A percentile compares a stretch with the other conserved stretches of the same genome.
phyloP scores from a whole-genome alignment of 2,888 invertebrate species.

The Yponomeuta sedellus region DNA sequence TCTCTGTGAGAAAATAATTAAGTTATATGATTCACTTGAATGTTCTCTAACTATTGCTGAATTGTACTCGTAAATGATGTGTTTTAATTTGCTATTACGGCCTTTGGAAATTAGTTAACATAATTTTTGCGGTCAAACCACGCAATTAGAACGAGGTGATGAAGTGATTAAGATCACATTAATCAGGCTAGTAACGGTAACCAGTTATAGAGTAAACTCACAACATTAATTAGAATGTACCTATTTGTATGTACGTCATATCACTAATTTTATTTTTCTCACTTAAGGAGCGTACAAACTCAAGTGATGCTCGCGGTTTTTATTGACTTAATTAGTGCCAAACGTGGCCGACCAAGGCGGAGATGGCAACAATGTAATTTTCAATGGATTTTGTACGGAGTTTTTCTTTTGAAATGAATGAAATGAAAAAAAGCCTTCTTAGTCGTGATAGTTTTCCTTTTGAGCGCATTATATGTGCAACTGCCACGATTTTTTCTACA shows the following conservation, averaged over 20 bases:
- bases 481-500: no score
- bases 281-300: neutral
- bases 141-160: constrained; percentile 4
- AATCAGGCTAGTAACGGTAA: neutral
- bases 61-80: neutral
- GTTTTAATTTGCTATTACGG: constrained; percentile 8
- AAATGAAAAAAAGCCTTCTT: no score
- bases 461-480: no score
- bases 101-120: constrained; percentile 11
- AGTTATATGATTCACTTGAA: neutral
- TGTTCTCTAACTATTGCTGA: neutral
- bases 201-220: neutral
- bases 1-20: constrained; percentile 45
- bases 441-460: no score
- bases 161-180: constrained; percentile 7
- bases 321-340: neutral
- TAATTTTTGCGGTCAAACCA: neutral
- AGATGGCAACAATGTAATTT: no score
- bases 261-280: neutral
- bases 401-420: no score
- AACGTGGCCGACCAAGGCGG: no score
- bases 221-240: no score
- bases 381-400: no score
- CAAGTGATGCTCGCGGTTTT: neutral
- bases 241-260: neutral